Evolutionary conservation across 2,797 vertebrate genomes (phyloP).

Genomic region (Manis pentadactyla): DNA sequence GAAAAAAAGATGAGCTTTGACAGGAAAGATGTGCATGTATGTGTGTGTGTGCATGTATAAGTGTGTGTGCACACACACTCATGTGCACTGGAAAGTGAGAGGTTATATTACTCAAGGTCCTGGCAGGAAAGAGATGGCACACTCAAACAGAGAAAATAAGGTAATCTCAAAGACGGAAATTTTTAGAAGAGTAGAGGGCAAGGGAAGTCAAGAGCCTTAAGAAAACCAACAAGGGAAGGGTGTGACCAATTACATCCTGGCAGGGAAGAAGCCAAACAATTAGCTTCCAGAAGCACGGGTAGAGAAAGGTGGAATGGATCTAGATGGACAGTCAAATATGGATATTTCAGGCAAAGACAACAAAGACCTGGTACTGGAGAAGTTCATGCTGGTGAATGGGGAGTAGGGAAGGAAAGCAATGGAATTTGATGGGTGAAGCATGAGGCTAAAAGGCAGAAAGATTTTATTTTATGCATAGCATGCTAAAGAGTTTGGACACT

Average conservation of each 20-base stretch:
- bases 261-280: background rate
- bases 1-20: background rate
- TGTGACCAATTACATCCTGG: background rate
- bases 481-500: background rate
- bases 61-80: background rate
- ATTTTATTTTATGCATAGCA: background rate
- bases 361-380: background rate
- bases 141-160: background rate
- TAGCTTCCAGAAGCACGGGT: background rate
- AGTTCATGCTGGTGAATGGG: background rate
- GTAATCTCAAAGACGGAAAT: background rate
- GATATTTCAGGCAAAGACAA: background rate
- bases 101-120: background rate
- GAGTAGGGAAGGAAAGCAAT: background rate
- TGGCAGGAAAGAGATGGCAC: background rate
- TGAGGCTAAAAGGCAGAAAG: background rate
- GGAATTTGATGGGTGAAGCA: background rate
- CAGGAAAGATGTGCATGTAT: background rate
- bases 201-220: background rate
- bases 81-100: background rate
- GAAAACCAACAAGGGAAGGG: background rate
- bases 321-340: background rate
- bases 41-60: accelerated
- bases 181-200: background rate
- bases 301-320: no score